Evolutionary conservation across 2,888 invertebrate genomes (phyloP).

Genomic region (Mellilla xanthometata): DNA sequence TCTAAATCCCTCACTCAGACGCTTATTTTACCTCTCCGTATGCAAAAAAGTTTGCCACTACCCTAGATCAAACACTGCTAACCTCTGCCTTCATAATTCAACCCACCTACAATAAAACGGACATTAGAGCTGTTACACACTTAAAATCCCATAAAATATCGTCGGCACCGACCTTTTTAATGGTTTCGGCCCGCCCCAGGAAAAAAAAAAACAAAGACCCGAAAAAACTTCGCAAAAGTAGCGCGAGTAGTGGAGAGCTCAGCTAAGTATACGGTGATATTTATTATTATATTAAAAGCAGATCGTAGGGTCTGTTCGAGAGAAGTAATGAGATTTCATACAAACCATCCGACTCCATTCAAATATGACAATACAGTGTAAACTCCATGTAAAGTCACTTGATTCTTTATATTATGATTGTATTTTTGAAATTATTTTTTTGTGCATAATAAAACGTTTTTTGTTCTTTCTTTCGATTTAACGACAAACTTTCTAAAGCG

Average conservation of each 20-base stretch:
- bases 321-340: neutral
- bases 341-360: too few species aligned
- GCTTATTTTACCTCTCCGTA: too few species aligned
- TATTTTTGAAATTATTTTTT: too few species aligned
- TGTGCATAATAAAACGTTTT: too few species aligned
- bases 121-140: slow-evolving; percentile 74
- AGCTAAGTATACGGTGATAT: slow-evolving; percentile 54
- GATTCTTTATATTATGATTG: too few species aligned
- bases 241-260: slow-evolving; percentile 69
- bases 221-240: slow-evolving; percentile 63
- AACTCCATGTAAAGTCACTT: too few species aligned
- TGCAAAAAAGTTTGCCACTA: neutral
- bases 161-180: slow-evolving; percentile 78
- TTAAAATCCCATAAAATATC: slow-evolving; percentile 81
- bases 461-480: too few species aligned
- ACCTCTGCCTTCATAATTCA: slow-evolving; percentile 52
- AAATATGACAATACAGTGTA: too few species aligned
- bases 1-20: too few species aligned
- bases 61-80: slow-evolving; percentile 28
- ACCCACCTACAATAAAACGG: slow-evolving; percentile 57
- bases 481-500: too few species aligned
- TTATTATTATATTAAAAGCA: slow-evolving; percentile 79
- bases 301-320: slow-evolving; percentile 52
- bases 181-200: slow-evolving; percentile 67
- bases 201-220: slow-evolving; percentile 68